phyloP scores from a whole-genome alignment of 2,113 vertebrate genomes.

The Eptatretus burgeri region DNA sequence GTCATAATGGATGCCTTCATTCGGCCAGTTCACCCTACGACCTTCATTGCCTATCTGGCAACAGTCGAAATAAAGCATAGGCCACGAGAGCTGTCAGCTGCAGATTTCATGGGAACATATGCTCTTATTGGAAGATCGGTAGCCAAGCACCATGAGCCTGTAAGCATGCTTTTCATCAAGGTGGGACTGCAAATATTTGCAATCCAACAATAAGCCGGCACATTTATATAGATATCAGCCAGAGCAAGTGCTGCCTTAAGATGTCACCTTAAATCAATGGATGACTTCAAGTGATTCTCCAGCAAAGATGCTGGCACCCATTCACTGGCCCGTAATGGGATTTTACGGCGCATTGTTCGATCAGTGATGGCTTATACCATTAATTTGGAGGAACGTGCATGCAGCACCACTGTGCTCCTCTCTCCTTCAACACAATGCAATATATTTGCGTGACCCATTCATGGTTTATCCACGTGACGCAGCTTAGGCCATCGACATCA shows the following conservation, averaged over 20 bases:
- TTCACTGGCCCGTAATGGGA: too few species aligned
- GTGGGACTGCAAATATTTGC: conserved; percentile 1
- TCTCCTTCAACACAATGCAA: too few species aligned
- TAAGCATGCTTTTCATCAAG: conserved; percentile 2
- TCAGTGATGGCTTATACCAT: too few species aligned
- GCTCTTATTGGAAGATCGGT: not conserved
- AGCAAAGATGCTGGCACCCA: too few species aligned
- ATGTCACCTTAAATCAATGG: too few species aligned
- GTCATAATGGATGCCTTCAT: conserved; percentile 1
- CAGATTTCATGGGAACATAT: conserved; percentile 4
- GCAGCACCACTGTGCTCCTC: too few species aligned
- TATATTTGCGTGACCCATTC: too few species aligned
- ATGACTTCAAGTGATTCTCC: too few species aligned
- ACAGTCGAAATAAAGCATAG: conserved; percentile 1
- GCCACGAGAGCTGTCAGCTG: conserved; percentile 3
- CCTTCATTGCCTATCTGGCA: conserved; percentile 4
- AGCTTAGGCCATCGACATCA: too few species aligned
- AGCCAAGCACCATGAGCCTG: not conserved
- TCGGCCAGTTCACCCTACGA: conserved; percentile 1
- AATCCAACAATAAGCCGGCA: not conserved
- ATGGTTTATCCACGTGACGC: too few species aligned
- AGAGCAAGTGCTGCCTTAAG: not conserved
- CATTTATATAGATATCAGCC: conserved; percentile 3
- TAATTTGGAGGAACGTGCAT: too few species aligned
- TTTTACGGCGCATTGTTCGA: too few species aligned